Evolutionary conservation across 2,888 invertebrate genomes (phyloP), one percentile per base, ranked within the genome.

Genomic region (Plebejus melissa): DNA sequence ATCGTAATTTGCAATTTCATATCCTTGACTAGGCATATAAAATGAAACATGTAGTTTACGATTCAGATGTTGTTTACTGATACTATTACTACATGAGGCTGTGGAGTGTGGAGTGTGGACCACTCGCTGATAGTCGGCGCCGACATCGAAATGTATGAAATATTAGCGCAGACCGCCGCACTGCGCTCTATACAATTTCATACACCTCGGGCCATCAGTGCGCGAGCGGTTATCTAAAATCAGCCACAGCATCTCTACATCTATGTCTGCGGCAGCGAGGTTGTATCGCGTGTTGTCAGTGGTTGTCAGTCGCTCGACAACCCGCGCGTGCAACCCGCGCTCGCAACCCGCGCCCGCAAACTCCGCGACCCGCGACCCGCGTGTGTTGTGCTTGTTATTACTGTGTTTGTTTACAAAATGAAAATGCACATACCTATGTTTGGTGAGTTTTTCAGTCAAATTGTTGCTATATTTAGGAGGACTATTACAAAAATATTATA

Each of bases 281-380:
- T 60, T 28, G 58, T 65, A 16, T 65, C 65, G 65, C 65, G 13
- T 22, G 65, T 65, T 65, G 65, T 65, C 65, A 46, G 46, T 46
- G 54, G 54, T 54, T 54, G 65, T 11, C 65, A 65, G 65, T 65
- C 2, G 65, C 32, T 13, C 65, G 65, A 36, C 65, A 65, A 32
- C 32, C 32, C 32, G 32, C 36, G 65, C 65, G 65, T 11, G 16
- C 60, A 60, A 60, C 28, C 58, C 60, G 60, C 60, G 60, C 60
- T 22, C 54, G 16, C 54, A 54, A 54, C 54, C 54, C 54, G 22
- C 60, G 28, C 22, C 13, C 5, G 65, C 65, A 13, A 60, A 28
- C 60, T 28, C 28, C 28, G 65, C 65, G 32, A 32, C 65, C 65
- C 65, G 65, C 65, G 65, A 65, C 13, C 60, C 65, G 65, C 32